Percentiles rank a stretch among this genome's conserved stretches.
Evolutionary conservation across 2,113 vertebrate species (phyloP).

Genomic region (Phasianus colchicus): DNA sequence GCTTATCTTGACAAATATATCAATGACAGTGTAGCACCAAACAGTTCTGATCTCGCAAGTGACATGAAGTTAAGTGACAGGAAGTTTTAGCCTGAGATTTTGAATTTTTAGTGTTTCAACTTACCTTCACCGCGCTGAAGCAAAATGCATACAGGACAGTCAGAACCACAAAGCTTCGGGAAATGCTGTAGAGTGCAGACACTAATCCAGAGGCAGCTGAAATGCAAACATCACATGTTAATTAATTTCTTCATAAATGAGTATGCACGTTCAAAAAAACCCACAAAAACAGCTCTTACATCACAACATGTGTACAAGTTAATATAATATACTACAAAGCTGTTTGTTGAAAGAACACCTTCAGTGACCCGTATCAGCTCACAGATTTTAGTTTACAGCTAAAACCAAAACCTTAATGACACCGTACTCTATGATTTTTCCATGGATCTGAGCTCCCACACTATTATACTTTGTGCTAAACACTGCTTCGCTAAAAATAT

Average conservation of each 20-base stretch:
- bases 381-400: not conserved
- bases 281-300: not conserved
- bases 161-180: constrained; percentile 83
- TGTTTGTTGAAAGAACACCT: not conserved
- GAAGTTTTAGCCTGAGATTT: not conserved
- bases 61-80: no score
- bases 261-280: not conserved
- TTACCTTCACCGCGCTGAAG: constrained; percentile 93
- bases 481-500: not conserved
- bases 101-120: not conserved
- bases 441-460: not conserved
- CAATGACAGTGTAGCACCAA: accelerated
- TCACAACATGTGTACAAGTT: not conserved
- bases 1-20: not conserved
- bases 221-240: constrained; percentile 45
- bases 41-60: not conserved
- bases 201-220: constrained; percentile 89
- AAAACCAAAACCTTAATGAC: not conserved
- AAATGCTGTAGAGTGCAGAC: constrained; percentile 89
- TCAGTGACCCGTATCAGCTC: not conserved
- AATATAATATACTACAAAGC: not conserved
- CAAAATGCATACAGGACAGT: constrained; percentile 89
- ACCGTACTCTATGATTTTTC: not conserved
- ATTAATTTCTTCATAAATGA: not conserved
- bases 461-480: not conserved